Base-by-base conservation (phyloP, 2,888 invertebrate genomes). In the Theristus sp. region DNA sequence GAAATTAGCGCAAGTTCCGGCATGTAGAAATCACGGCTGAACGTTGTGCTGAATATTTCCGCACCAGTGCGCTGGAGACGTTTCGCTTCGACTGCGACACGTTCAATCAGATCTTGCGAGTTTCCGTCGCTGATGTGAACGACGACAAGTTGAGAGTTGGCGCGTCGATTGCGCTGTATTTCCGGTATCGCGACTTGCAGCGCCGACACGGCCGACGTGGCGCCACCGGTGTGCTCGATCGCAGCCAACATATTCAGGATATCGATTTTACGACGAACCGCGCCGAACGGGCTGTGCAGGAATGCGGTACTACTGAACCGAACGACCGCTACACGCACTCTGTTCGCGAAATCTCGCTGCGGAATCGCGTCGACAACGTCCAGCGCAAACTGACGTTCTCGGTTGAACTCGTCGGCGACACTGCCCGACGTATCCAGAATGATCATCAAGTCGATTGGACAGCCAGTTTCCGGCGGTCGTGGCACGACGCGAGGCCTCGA, bases 351-450 rank as follows among this genome's bases (percentile, higher is more conserved):
- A 13, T 38, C 38, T 17, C 17, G 10, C 10, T 6, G 6, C 38
- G 38, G 38, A 38, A 38, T 38, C 38, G 38, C 38, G 28, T 58
- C 59, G 17, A 69, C 68, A 62, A 70, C 55, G 49, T 70, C 67
- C 1, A 67, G 60, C 22, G 67, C 65, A 57, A 70, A 65, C 56
- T 67, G 60, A 2, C 66, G 59, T 58, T 70, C 68, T 27, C 60
- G 60, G 25, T 65, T 61, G 61, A 70, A 70, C 31, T 66, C 69
- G 13, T 64, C 62, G 22, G 63, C 66, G n/a, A 70, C 68, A 38
- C 65, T 65, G 30, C 67, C 66, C 1, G 68, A 69, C 13, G 67
- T 65, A 61, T 70, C 70, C 52, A 70, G 63, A 52, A 70, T 63
- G 57, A 70, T 65, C 49, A 70, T 59, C 20, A 71, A 57, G 61